Percentiles rank a stretch among this genome's conserved stretches.
These are phyloP conservation scores for Nephila pilipes DNA, from an alignment of 1,140 invertebrate genomes.

Conservation along the genomic window DNA sequence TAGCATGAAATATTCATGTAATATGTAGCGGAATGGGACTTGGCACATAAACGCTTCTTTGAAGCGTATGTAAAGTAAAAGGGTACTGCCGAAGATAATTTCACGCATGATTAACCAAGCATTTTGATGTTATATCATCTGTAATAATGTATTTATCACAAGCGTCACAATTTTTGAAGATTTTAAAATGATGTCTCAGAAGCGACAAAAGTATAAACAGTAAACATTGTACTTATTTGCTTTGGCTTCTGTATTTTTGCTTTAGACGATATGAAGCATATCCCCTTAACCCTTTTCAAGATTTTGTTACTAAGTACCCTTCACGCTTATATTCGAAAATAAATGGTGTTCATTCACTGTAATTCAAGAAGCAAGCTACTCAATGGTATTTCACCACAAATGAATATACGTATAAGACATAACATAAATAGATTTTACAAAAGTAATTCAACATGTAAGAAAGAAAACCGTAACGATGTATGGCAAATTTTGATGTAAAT, in stretches of 20 bases:
- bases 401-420: too few species aligned
- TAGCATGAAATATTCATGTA: constrained; percentile 75
- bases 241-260: not conserved
- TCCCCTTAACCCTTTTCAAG: not conserved
- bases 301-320: too few species aligned
- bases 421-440: too few species aligned
- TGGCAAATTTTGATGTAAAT: too few species aligned
- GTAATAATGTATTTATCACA: constrained; percentile 72
- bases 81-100: constrained; percentile 56
- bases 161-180: constrained; percentile 21
- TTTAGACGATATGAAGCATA: not conserved
- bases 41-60: constrained; percentile 70
- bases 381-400: too few species aligned
- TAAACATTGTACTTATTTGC: not conserved
- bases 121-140: constrained; percentile 64
- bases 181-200: not conserved
- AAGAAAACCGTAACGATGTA: too few species aligned
- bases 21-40: constrained; percentile 63
- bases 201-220: not conserved
- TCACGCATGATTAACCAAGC: constrained; percentile 68
- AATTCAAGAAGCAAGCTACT: too few species aligned
- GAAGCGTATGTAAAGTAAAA: constrained; percentile 64
- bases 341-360: too few species aligned
- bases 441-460: too few species aligned
- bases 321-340: too few species aligned